Evolutionary conservation across 2,888 invertebrate species (phyloP), one percentile per base, ranked within the genome.

Genomic region (Conomelus anceps): DNA sequence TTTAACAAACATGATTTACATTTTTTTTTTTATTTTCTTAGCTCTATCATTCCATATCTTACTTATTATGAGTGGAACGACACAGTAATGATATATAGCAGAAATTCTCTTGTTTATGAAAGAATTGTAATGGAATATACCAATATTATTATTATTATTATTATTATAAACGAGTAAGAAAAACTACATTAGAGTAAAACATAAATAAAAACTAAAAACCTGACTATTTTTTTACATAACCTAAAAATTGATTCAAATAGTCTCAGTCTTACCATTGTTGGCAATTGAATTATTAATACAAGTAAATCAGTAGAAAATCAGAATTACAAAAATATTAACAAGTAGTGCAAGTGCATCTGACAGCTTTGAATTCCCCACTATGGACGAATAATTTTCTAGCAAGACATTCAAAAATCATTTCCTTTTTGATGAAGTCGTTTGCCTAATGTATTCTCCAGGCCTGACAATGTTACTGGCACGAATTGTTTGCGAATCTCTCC

Each of bases 401-500:
- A n/a, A n/a, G n/a, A n/a, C n/a, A n/a, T n/a, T n/a, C n/a, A n/a
- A n/a, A n/a, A 63, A 63, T 63, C 63, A 63, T n/a, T 63, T 63
- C n/a, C 13, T 63, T n/a, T n/a, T 63, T 13, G 63, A 63, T 63
- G 63, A n/a, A n/a, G 63, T n/a, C n/a, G 63, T n/a, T 63, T 63
- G 63, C 63, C 63, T 90, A 34, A 90, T 34, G 23, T 91, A 90
- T 85, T 91, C 91, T 23, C 91, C 91, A 23, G 91, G 90, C 26
- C 41, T 89, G 4, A 89, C 85, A 84, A 90, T 88, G 22, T 90
- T 90, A 24, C 91, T 90, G 0, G 90, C 90, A 23, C 87, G 89
- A 13, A 90, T 89, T 0, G 91, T 91, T 0, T 90, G 91, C 22
- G 89, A 91, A 24, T 91, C 91, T 23, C 89, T 91, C 91, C 91